Percentiles rank a stretch among this genome's conserved stretches.
Evolutionary conservation across 2,797 vertebrate species (phyloP).

Genomic region (Todus mexicanus): DNA sequence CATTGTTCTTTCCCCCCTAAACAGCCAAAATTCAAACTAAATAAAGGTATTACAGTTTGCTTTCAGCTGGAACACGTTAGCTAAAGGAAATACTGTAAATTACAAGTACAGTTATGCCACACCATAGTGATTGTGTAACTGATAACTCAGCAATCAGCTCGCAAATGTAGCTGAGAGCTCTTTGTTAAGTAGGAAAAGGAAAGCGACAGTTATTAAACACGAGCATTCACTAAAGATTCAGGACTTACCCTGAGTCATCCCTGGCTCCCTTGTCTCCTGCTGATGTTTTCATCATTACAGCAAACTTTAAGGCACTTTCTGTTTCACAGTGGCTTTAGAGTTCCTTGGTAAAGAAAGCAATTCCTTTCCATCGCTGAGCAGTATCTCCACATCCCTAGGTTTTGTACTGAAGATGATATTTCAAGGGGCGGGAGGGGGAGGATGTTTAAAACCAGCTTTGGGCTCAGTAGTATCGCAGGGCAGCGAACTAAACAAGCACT

Average conservation of each 20-base stretch:
- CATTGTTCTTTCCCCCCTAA: neutral
- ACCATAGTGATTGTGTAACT: neutral
- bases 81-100: neutral
- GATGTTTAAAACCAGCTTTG: conserved; percentile 22
- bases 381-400: conserved; percentile 35
- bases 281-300: conserved; percentile 71
- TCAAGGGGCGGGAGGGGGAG: conserved; percentile 1
- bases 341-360: conserved; percentile 23
- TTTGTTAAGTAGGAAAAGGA: conserved; percentile 13
- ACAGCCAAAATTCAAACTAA: neutral
- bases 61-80: neutral
- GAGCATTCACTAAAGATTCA: conserved; percentile 11
- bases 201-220: neutral
- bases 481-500: conserved; percentile 15
- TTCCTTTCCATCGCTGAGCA: conserved; percentile 47
- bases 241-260: conserved; percentile 73
- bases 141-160: neutral
- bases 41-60: neutral
- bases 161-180: neutral
- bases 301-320: conserved; percentile 22
- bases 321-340: conserved; percentile 53
- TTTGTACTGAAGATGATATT: neutral
- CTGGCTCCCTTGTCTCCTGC: conserved; percentile 39
- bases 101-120: neutral
- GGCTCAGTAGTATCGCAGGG: neutral